Conservation (phyloP, 2,888 invertebrate species). For the Drosophila meridiana region DNA sequence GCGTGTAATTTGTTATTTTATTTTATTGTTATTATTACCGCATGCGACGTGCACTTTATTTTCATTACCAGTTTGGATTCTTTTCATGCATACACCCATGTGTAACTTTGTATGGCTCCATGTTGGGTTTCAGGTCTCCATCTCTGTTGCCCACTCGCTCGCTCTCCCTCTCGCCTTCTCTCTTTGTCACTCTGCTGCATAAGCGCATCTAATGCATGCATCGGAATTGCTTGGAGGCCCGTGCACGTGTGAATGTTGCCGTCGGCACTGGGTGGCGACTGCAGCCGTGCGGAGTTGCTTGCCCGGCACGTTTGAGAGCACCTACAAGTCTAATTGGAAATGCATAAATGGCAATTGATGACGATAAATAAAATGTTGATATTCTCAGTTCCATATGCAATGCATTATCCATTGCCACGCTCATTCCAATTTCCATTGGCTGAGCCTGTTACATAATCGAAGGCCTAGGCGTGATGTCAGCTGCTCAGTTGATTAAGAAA, state of each 20-base stretch:
- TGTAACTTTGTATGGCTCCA: conserved; percentile 60
- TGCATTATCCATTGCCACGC: neutral
- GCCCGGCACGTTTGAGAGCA: conserved; percentile 46
- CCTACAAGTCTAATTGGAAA: conserved; percentile 66
- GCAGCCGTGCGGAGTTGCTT: conserved; percentile 18
- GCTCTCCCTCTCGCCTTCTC: conserved; percentile 1
- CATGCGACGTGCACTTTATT: conserved; percentile 81
- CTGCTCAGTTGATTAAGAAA: neutral
- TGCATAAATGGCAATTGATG: conserved; percentile 72
- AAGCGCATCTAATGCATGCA: conserved; percentile 69
- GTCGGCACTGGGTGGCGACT: conserved; percentile 32
- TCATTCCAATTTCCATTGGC: conserved; percentile 1
- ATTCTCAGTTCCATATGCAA: conserved; percentile 31
- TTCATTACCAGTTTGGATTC: conserved; percentile 80
- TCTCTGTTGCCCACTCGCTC: conserved; percentile 1
- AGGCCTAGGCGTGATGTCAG: neutral
- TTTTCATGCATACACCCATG: conserved; percentile 68
- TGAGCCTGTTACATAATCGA: conserved; percentile 1
- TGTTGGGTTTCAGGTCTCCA: conserved; percentile 22
- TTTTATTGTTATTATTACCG: conserved; percentile 83
- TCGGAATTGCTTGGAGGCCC: conserved; percentile 47
- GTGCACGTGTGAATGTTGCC: conserved; percentile 71
- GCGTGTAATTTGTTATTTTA: conserved; percentile 84
- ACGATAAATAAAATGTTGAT: conserved; percentile 61
- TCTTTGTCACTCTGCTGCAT: conserved; percentile 5